These are phyloP conservation scores for Tarsius wallacei DNA, from an alignment of 2,797 vertebrate species.

Conservation along the genomic window DNA sequence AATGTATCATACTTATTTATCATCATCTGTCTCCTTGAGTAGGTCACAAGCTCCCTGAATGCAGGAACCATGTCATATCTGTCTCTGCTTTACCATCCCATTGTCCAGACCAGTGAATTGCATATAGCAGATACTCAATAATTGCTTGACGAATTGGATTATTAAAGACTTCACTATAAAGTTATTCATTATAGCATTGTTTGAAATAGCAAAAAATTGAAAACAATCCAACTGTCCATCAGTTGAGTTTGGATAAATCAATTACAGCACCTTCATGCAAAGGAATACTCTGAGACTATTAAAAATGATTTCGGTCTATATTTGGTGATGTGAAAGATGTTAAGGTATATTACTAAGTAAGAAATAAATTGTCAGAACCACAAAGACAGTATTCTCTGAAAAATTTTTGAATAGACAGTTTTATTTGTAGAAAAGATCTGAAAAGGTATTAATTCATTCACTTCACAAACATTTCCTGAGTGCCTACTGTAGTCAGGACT, in stretches of 20 bases:
- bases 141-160: constrained; percentile 9
- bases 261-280: not conserved
- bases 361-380: not conserved
- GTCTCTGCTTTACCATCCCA: not conserved
- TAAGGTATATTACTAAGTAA: constrained; percentile 14
- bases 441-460: constrained; percentile 8
- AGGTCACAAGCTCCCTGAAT: not conserved
- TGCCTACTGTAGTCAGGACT: not conserved
- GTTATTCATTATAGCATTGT: constrained; percentile 26
- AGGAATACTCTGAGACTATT: not conserved
- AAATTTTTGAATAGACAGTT: not conserved
- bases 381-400: not conserved
- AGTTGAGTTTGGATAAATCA: constrained; percentile 64
- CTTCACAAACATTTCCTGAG: constrained; percentile 17
- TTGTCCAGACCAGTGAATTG: constrained; percentile 8
- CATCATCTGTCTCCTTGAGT: not conserved
- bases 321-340: not conserved
- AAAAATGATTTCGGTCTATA: constrained; percentile 24
- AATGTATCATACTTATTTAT: not conserved
- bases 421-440: not conserved
- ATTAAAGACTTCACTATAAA: constrained; percentile 61
- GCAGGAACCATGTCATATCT: not conserved
- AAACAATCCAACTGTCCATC: constrained; percentile 33
- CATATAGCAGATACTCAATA: constrained; percentile 54
- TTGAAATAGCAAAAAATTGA: constrained; percentile 61